Conservation (phyloP, 2,888 invertebrate species). For the Cynaeus angustus region DNA sequence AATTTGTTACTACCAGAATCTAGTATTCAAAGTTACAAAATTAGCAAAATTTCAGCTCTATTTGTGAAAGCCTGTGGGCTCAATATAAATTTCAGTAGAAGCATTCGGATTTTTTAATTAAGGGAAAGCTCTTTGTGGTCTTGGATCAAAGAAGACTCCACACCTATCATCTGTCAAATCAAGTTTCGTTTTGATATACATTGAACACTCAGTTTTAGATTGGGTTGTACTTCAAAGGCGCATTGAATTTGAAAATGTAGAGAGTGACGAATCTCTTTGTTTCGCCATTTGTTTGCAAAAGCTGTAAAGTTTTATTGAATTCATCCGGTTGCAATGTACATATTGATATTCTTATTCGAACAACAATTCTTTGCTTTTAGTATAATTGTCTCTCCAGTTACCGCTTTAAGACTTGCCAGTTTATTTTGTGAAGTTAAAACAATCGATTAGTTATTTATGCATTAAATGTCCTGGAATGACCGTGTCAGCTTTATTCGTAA, state of each 20-base stretch:
- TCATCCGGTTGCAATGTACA: too few species aligned
- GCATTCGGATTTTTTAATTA: slow-evolving; percentile 26
- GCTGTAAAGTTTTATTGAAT: too few species aligned
- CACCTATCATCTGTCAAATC: slow-evolving; percentile 30
- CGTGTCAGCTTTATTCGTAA: too few species aligned
- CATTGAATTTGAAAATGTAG: neutral
- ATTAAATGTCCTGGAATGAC: too few species aligned
- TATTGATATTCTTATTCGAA: too few species aligned
- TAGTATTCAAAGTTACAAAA: neutral
- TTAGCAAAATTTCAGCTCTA: neutral
- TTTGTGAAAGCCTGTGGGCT: slow-evolving; percentile 1
- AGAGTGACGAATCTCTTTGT: too few species aligned
- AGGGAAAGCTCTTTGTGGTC: slow-evolving; percentile 18
- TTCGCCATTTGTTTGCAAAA: too few species aligned
- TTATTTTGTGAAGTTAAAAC: too few species aligned
- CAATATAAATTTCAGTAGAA: slow-evolving; percentile 9
- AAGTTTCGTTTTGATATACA: neutral
- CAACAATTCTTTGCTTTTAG: too few species aligned
- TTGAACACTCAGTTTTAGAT: neutral
- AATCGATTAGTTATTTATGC: too few species aligned
- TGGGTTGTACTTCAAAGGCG: slow-evolving; percentile 4
- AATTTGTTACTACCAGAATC: neutral
- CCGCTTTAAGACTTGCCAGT: too few species aligned
- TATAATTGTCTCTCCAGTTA: too few species aligned
- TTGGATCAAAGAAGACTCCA: slow-evolving; percentile 23